These are phyloP conservation scores for Polypterus senegalus DNA, from an alignment of 2,113 vertebrate species.

Conservation along the genomic window DNA sequence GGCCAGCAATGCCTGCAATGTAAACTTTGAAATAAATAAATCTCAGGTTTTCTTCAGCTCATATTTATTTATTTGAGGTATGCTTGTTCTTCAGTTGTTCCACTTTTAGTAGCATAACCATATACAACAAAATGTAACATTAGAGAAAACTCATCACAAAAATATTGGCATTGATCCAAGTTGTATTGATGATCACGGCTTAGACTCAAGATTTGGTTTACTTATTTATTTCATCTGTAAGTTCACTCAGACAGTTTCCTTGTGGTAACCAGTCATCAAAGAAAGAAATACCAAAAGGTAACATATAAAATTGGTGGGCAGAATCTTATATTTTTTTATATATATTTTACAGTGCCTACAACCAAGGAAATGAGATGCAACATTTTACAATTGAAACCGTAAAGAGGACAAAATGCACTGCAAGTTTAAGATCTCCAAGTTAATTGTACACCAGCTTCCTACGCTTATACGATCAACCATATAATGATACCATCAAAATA, in stretches of 20 bases:
- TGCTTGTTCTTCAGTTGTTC: slow-evolving; percentile 69
- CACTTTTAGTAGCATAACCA: slow-evolving; percentile 70
- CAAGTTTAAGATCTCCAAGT: slow-evolving; percentile 69
- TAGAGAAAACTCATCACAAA: slow-evolving; percentile 76
- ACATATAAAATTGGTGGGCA: slow-evolving; percentile 34
- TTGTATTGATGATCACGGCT: slow-evolving; percentile 62
- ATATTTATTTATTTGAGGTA: slow-evolving; percentile 65
- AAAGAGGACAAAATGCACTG: slow-evolving; percentile 68
- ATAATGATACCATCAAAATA: slow-evolving; percentile 81
- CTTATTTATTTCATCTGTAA: slow-evolving; percentile 65
- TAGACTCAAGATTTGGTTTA: slow-evolving; percentile 47
- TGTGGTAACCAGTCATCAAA: slow-evolving; percentile 75
- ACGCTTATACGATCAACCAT: slow-evolving; percentile 77
- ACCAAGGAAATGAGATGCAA: slow-evolving; percentile 76
- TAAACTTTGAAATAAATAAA: too few relatives aligned
- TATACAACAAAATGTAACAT: slow-evolving; percentile 72
- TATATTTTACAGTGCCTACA: slow-evolving; percentile 71
- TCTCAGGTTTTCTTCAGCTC: too few relatives aligned
- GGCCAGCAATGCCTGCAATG: too few relatives aligned
- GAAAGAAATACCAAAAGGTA: slow-evolving; percentile 75
- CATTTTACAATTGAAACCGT: slow-evolving; percentile 76
- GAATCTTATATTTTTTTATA: not conserved
- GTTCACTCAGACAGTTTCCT: slow-evolving; percentile 56
- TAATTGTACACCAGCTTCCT: slow-evolving; percentile 87
- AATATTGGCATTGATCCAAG: slow-evolving; percentile 68